A percentile compares a stretch with the other conserved stretches of the same genome.
These are phyloP conservation scores for Drosophila multiciliata DNA, from an alignment of 2,888 invertebrate species.

Conservation along the genomic window DNA sequence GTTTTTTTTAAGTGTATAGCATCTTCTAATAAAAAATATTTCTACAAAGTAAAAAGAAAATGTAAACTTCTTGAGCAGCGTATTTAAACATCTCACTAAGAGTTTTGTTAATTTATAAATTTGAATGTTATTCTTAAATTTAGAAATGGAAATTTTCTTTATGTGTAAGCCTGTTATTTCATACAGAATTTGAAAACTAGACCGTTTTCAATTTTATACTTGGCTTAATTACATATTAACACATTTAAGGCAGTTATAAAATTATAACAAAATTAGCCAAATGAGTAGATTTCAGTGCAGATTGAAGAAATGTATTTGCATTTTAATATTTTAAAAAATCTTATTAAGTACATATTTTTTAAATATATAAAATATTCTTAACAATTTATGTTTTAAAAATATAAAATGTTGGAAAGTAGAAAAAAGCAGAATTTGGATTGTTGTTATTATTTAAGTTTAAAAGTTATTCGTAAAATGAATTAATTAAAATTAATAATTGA, in stretches of 20 bases:
- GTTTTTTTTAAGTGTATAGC: background rate
- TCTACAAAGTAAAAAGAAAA: background rate
- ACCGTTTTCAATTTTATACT: background rate
- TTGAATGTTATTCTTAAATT: too few species aligned
- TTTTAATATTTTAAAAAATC: background rate
- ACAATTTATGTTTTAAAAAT: rapidly evolving
- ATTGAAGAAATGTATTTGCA: background rate
- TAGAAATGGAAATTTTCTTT: too few species aligned
- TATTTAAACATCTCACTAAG: background rate
- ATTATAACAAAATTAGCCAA: background rate
- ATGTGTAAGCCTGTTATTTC: background rate
- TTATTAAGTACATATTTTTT: background rate
- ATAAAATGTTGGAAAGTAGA: background rate
- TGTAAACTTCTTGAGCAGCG: rapidly evolving
- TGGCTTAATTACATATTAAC: background rate
- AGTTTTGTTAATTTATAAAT: too few species aligned
- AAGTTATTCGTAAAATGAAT: background rate
- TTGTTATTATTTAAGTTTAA: background rate
- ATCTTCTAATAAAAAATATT: background rate
- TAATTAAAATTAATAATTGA: too few species aligned
- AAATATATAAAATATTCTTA: background rate
- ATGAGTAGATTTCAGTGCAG: background rate
- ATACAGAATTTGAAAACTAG: background rate
- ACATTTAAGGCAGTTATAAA: background rate
- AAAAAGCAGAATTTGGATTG: background rate